Evolutionary conservation across 1,140 invertebrate species (phyloP).

Genomic region (Potamilus streckersoni): DNA sequence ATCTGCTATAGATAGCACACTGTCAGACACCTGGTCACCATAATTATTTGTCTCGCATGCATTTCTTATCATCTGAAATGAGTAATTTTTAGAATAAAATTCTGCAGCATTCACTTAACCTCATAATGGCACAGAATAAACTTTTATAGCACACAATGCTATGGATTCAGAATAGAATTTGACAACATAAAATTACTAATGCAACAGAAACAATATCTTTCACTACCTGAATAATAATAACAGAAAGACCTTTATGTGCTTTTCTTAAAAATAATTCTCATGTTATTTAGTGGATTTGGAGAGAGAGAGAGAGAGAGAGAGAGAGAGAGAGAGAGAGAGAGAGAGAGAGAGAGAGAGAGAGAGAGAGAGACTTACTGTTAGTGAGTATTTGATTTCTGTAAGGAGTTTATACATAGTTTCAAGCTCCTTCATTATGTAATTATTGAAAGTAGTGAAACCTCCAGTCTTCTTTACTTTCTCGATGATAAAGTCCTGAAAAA

Average conservation of each 20-base stretch:
- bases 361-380: slow-evolving; percentile 47
- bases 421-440: slow-evolving; percentile 65
- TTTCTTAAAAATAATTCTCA: no score
- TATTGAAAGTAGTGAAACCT: slow-evolving; percentile 63
- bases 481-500: slow-evolving; percentile 61
- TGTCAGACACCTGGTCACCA: slow-evolving; percentile 59
- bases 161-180: no score
- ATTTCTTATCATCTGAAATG: slow-evolving; percentile 59
- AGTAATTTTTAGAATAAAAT: background rate
- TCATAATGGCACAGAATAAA: no score
- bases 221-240: no score
- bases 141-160: no score
- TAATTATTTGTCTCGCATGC: slow-evolving; percentile 60
- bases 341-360: no score
- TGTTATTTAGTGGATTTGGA: background rate
- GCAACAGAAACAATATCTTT: no score
- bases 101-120: background rate
- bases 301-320: background rate
- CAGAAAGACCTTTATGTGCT: no score
- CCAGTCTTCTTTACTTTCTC: slow-evolving; percentile 65
- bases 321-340: background rate
- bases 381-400: slow-evolving; percentile 59
- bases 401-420: slow-evolving; percentile 63
- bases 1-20: slow-evolving; percentile 61
- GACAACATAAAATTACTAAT: no score